Evolutionary conservation across 1,140 invertebrate species (phyloP).

Genomic region (Archivesica marissinica): DNA sequence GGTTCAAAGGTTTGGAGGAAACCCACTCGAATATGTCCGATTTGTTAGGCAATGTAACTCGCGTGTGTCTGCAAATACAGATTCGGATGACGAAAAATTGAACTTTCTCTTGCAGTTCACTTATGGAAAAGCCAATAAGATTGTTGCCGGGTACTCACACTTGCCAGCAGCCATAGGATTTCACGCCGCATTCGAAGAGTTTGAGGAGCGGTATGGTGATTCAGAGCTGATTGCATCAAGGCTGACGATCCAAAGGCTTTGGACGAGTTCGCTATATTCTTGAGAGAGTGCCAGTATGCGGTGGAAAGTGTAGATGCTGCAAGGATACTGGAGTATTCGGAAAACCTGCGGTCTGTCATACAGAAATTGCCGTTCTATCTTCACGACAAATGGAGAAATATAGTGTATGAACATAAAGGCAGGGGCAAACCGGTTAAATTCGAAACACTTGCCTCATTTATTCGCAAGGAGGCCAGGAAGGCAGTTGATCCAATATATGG

Average conservation of each 20-base stretch:
- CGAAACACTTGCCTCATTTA: too few species aligned
- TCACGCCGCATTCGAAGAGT: not conserved
- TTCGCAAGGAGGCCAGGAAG: too few species aligned
- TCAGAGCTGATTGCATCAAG: too few species aligned
- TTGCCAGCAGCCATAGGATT: not conserved
- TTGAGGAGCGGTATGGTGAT: conserved; percentile 31
- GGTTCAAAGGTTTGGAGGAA: conserved; percentile 38
- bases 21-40: conserved; percentile 32
- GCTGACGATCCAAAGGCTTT: not conserved
- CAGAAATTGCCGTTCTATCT: conserved; percentile 1
- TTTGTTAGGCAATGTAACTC: conserved; percentile 22
- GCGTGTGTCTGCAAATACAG: not conserved
- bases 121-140: conserved; percentile 15
- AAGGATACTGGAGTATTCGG: too few species aligned
- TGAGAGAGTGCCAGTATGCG: conserved; percentile 42
- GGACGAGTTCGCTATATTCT: not conserved
- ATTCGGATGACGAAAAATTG: conserved; percentile 32
- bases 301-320: too few species aligned
- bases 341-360: not conserved
- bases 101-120: conserved; percentile 44
- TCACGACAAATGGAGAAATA: conserved; percentile 51
- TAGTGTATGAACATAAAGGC: conserved; percentile 15
- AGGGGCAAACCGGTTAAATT: not conserved
- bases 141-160: not conserved
- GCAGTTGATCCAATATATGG: too few species aligned